These are phyloP conservation scores for Thinocorus orbignyianus DNA, from an alignment of 2,113 vertebrate species.

Conservation along the genomic window DNA sequence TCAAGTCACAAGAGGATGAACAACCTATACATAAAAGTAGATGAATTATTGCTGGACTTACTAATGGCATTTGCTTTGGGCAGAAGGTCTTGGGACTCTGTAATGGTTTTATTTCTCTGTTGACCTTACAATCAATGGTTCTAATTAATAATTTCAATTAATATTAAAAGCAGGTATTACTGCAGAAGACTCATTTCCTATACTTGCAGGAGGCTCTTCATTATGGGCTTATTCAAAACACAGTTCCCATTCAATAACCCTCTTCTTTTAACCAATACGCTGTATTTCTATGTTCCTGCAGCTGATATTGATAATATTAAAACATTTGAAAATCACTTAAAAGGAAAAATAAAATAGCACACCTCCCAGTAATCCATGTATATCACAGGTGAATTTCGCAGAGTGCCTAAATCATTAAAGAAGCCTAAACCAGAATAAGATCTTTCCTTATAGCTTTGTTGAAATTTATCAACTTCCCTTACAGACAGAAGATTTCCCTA, in stretches of 20 bases:
- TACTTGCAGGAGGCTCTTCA: neutral
- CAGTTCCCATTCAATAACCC: neutral
- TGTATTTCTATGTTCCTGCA: neutral
- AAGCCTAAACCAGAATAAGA: neutral
- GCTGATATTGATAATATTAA: neutral
- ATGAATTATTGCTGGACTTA: neutral
- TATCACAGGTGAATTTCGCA: neutral
- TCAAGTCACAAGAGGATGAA: neutral
- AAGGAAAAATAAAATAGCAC: neutral
- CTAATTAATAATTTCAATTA: slow-evolving; percentile 49
- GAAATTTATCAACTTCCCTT: neutral
- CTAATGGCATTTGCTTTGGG: neutral
- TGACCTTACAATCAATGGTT: neutral
- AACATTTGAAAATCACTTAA: neutral
- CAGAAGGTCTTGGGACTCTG: neutral
- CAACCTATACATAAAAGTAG: neutral
- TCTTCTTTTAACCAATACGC: neutral
- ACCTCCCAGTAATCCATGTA: neutral
- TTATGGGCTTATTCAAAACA: neutral
- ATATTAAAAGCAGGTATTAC: slow-evolving; percentile 34
- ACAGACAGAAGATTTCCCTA: neutral
- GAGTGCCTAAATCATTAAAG: neutral
- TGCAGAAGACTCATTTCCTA: neutral
- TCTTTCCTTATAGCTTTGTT: neutral
- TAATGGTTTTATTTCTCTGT: slow-evolving; percentile 20